phyloP scores from a whole-genome alignment of 2,113 vertebrate species.

The Leucoraja erinaceus region DNA sequence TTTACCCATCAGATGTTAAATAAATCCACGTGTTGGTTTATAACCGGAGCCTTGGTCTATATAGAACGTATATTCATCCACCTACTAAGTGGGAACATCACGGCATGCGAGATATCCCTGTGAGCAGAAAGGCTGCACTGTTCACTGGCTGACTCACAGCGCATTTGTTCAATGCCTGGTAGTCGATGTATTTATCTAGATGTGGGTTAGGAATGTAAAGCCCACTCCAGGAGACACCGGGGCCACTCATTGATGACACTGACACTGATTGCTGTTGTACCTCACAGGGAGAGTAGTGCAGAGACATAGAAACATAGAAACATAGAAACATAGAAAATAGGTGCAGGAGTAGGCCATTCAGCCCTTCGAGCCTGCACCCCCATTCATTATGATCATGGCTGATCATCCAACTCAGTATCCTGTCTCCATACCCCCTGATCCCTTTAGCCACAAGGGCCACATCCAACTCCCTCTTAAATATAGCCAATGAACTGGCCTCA shows the following conservation, averaged over 20 bases:
- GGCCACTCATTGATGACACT: neutral
- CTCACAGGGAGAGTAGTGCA: neutral
- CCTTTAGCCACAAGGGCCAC: too few species aligned
- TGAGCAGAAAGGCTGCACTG: conserved; percentile 13
- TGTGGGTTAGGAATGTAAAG: neutral
- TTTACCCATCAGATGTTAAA: neutral
- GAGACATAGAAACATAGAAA: too few species aligned
- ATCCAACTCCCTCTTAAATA: too few species aligned
- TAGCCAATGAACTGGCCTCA: too few species aligned
- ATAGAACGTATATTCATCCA: neutral
- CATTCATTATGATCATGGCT: too few species aligned
- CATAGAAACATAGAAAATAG: too few species aligned
- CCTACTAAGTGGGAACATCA: conserved; percentile 1
- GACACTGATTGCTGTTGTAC: neutral
- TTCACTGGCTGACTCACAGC: neutral
- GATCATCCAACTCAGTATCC: too few species aligned
- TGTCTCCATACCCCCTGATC: too few species aligned
- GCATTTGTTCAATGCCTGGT: neutral
- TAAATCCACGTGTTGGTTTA: neutral
- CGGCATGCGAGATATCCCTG: neutral
- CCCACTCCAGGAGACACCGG: neutral
- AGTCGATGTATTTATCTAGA: neutral
- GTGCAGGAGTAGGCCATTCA: too few species aligned
- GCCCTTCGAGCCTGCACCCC: too few species aligned
- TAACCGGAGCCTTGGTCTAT: neutral